Conservation (phyloP, 2,113 vertebrate species). For the Scomber colias region DNA sequence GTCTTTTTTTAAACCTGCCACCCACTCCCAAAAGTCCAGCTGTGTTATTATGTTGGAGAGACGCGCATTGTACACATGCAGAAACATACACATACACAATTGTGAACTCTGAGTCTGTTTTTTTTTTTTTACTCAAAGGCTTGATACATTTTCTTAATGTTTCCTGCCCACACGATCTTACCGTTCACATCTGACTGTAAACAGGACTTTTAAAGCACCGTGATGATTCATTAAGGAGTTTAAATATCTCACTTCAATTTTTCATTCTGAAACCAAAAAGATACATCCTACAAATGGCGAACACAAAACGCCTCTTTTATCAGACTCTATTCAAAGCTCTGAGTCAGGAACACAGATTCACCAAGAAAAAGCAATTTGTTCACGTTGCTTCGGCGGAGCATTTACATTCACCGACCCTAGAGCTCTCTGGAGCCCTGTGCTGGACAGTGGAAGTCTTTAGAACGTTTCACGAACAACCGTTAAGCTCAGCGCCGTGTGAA, state of each 20-base stretch:
- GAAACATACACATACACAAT: slow-evolving; percentile 32
- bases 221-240: background rate
- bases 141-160: slow-evolving; percentile 34
- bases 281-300: background rate
- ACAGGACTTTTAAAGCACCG: background rate
- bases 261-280: background rate
- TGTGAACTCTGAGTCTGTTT: slow-evolving; percentile 10
- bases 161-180: background rate
- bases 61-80: slow-evolving; percentile 53
- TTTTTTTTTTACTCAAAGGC: slow-evolving; percentile 23
- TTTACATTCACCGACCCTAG: slow-evolving; percentile 48
- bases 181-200: background rate
- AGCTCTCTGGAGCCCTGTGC: slow-evolving; percentile 29
- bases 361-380: slow-evolving; percentile 56
- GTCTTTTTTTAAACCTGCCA: slow-evolving; percentile 79
- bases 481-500: slow-evolving; percentile 69
- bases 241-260: background rate
- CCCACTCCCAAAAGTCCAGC: slow-evolving; percentile 84
- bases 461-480: slow-evolving; percentile 51
- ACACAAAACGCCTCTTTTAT: slow-evolving; percentile 31
- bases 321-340: slow-evolving; percentile 19
- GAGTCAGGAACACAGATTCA: slow-evolving; percentile 20
- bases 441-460: slow-evolving; percentile 61
- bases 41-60: slow-evolving; percentile 81
- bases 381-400: slow-evolving; percentile 46